Evolutionary conservation across 2,797 vertebrate genomes (phyloP).

Genomic region (Scolopax bukidnonensis): DNA sequence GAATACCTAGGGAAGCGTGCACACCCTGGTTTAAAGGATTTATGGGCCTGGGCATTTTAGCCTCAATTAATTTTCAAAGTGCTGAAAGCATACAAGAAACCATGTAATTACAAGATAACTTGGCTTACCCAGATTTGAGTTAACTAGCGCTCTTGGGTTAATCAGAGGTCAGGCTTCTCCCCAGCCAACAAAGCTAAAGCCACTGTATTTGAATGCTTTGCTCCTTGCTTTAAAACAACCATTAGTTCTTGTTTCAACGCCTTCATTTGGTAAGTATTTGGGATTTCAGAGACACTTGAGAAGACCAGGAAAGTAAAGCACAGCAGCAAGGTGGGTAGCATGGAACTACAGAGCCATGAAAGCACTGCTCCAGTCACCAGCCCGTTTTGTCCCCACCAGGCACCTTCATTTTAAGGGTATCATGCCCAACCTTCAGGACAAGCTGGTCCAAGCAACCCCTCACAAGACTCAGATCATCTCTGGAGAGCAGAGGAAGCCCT

Average conservation of each 20-base stretch:
- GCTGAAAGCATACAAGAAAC: conserved; percentile 35
- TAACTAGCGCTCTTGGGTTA: neutral
- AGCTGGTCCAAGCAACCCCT: neutral
- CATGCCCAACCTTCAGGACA: neutral
- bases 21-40: neutral
- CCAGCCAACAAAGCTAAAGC: neutral
- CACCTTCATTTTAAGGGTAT: neutral
- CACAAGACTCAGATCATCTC: neutral
- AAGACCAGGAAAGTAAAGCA: neutral
- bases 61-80: neutral
- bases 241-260: rapidly evolving
- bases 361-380: neutral
- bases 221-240: neutral
- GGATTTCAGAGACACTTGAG: neutral
- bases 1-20: neutral
- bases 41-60: neutral
- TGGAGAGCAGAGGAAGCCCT: neutral
- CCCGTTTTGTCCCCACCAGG: neutral
- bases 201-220: neutral
- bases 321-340: neutral
- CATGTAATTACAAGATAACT: conserved; percentile 12
- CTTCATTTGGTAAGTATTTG: neutral
- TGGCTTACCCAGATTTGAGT: neutral
- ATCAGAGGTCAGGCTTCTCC: neutral
- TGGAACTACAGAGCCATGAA: neutral